Percentiles rank a stretch among this genome's conserved stretches.
Evolutionary conservation across 2,888 invertebrate genomes (phyloP).

Genomic region (Drosophila parthenogenetica): DNA sequence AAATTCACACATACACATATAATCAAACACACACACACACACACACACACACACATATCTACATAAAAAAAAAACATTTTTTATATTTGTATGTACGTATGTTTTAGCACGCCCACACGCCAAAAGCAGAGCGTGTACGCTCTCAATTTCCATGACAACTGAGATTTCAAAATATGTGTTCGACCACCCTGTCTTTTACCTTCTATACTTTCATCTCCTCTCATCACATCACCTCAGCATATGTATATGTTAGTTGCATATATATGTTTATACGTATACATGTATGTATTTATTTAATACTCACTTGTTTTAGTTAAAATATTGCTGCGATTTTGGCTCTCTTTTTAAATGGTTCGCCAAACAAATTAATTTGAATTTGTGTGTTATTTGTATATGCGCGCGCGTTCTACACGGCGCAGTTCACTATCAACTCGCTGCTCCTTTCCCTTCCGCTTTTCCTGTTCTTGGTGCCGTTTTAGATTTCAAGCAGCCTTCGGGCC

Average conservation of each 20-base stretch:
- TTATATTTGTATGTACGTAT: conserved; percentile 1
- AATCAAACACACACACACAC: neutral
- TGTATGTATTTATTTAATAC: conserved; percentile 51
- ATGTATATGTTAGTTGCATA: neutral
- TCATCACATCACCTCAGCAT: conserved; percentile 3
- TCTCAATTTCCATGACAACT: conserved; percentile 38
- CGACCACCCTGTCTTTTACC: conserved; percentile 4
- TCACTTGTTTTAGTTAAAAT: conserved; percentile 70
- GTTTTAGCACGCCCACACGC: conserved; percentile 31
- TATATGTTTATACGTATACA: neutral
- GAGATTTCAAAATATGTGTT: conserved; percentile 25
- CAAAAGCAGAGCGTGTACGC: conserved; percentile 15
- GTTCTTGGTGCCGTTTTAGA: conserved; percentile 2
- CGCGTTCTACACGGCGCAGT: conserved; percentile 69
- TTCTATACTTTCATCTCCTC: neutral
- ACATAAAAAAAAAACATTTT: too few relatives aligned
- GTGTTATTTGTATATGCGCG: conserved; percentile 48
- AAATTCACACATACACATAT: neutral
- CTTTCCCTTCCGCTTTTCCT: conserved; percentile 1
- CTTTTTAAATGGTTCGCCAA: conserved; percentile 28
- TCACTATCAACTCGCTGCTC: conserved; percentile 19
- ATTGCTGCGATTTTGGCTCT: conserved; percentile 33
- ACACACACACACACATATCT: conserved; percentile 13
- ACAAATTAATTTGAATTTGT: conserved; percentile 51
- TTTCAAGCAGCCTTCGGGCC: conserved; percentile 6